phyloP scores from a whole-genome alignment of 1,140 invertebrate species.

The Vanessa tameamea region DNA sequence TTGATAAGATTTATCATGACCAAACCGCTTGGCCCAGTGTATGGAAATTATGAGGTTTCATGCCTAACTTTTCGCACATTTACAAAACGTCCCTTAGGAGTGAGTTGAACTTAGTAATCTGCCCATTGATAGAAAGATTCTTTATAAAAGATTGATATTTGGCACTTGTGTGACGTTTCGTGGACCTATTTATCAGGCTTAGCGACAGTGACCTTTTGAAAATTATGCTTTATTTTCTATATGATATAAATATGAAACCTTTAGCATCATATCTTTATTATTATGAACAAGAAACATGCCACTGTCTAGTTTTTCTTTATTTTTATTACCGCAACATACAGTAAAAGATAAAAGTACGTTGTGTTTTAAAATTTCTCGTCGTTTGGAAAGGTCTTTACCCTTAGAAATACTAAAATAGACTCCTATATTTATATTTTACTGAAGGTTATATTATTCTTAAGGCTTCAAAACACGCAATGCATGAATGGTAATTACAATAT shows the following conservation, averaged over 20 bases:
- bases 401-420: conserved; percentile 17
- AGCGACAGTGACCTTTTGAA: neutral
- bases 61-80: conserved; percentile 26
- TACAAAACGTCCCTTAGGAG: conserved; percentile 17
- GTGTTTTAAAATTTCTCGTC: conserved; percentile 16
- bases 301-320: conserved; percentile 4
- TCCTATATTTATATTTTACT: conserved; percentile 5
- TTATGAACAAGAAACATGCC: neutral
- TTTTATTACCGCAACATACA: conserved; percentile 6
- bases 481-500: neutral
- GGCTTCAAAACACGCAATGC: conserved; percentile 7
- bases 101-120: conserved; percentile 25
- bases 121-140: conserved; percentile 21
- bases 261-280: neutral
- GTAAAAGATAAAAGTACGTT: conserved; percentile 3
- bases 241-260: neutral
- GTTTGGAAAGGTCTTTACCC: conserved; percentile 24
- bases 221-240: conserved; percentile 2
- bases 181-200: conserved; percentile 9
- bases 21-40: conserved; percentile 10
- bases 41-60: conserved; percentile 29
- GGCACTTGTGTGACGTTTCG: conserved; percentile 10
- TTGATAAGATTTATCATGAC: neutral
- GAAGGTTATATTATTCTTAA: conserved; percentile 6
- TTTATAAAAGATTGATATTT: conserved; percentile 25